Evolutionary conservation across 2,797 vertebrate species (phyloP), one percentile per base, ranked within the genome.

Genomic region (Lutra lutra): DNA sequence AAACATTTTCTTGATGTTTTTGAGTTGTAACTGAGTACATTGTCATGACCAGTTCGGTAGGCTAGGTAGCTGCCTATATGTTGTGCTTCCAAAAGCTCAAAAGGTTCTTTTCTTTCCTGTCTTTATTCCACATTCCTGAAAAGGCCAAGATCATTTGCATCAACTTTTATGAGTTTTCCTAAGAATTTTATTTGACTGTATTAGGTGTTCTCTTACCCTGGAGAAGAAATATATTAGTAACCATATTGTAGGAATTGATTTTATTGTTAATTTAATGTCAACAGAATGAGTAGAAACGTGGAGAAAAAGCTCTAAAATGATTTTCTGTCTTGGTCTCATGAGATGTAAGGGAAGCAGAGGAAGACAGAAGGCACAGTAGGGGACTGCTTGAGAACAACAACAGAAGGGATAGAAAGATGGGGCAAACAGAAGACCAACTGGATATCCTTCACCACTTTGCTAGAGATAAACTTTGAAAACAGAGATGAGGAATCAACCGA

Each of bases 1-100:
- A 78, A 84, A 60, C 0, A 89, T 89, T 93, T 95, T 68, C 35
- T 85, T 82, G 29, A 89, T 89, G 23, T 14, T 94, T 97, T 87
- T 68, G 11, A 89, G 15, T 60, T 90, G 15, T 84, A 86, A 86
- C 82, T 51, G 48, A 91, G 75, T 86, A 56, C 29, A 73, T 23
- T 48, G 58, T 86, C 68, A 95, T 10, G 38, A 58, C 35, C 38
- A 92, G 29, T 58, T 18, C 12, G 80, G 15, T 73, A 54, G 38
- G 38, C 80, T 40, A 79, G 48, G 43, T 79, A 75, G 70, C 32
- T 72, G 25, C 48, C n/a, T 83, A 86, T n/a, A 94, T 66, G 43
- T 21, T 88, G 18, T 48, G 4, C 43, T 88, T 94, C 72, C 32
- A 58, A 91, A 91, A 96, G 12, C 18, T 78, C 72, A 20, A 35